Base-by-base conservation (phyloP, 2,797 vertebrate genomes). In the Austrolebias charrua region DNA sequence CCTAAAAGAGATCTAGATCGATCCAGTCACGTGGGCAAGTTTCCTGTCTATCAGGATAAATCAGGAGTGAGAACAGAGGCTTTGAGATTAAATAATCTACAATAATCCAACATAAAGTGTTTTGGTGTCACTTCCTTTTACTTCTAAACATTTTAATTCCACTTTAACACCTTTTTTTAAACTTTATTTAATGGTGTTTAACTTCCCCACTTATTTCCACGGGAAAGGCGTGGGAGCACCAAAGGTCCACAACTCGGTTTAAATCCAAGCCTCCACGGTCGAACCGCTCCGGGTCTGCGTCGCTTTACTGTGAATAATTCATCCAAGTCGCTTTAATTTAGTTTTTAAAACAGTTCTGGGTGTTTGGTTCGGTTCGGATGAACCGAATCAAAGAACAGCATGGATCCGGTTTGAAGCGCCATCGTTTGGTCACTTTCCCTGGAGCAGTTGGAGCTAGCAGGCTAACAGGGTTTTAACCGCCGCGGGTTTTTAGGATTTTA, bases 341-440 rank as follows among this genome's bases (percentile, higher is more conserved):
- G 3, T 33, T 58, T 46, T 43, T 33, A 46, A 31, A 31, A 43
- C 13, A 31, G 55, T 6, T 7, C 15, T 3, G 43, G 24, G 4
- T 16, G 16, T 45, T 56, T 3, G 11, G 9, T 56, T 29, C 3
- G 16, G 3, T 29, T 6, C 16, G 11, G 13, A n/a, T n/a, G n/a
- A 5, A 20, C 14, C 8, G 45, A 28, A 33, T 18, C 16, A 63
- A 73, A 83, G 72, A 75, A 69, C 33, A 74, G 77, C 38, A 55
- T 12, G 73, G 75, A 28, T 84, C 68, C 79, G 75, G 35, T 38
- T 66, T 59, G 80, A 0, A 87, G 86, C 88, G 86, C 86, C 87
- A 89, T 89, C 73, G 85, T 71, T 68, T 69, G 29, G 85, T 86
- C 83, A 86, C 87, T 90, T 87, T 85, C 83, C 78, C 72, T 11